Evolutionary conservation across 92 coral and sea anemone genomes (phyloP).

Genomic region (Isaurus tuberculatus): DNA sequence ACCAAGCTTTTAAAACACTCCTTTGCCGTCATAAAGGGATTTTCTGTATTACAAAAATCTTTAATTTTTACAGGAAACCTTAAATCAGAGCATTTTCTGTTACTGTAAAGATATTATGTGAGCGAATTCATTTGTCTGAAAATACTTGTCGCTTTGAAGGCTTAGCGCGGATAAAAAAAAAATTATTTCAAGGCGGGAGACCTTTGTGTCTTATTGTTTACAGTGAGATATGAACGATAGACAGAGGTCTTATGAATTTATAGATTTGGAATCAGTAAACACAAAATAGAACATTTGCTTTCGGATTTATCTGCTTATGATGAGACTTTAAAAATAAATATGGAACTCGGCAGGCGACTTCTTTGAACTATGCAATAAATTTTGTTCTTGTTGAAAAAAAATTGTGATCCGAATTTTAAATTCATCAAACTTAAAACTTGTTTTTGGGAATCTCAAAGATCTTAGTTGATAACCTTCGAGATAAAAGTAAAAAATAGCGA

Average conservation of each 20-base stretch:
- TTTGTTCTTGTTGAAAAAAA: neutral
- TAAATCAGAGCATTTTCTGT: neutral
- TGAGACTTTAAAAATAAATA: neutral
- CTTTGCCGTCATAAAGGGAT: neutral
- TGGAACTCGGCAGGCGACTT: slow-evolving; percentile 1
- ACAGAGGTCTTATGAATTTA: neutral
- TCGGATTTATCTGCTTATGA: neutral
- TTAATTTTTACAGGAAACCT: neutral
- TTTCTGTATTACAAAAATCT: too few species aligned
- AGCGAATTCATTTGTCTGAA: neutral
- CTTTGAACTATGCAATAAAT: neutral
- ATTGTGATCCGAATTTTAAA: neutral
- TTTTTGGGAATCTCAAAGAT: neutral
- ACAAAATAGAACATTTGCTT: neutral
- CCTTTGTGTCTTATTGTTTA: neutral
- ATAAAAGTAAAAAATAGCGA: neutral
- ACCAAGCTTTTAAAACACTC: neutral
- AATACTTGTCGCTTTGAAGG: neutral
- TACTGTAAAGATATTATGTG: neutral
- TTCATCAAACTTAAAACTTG: neutral
- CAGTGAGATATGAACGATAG: neutral
- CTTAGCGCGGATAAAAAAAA: neutral
- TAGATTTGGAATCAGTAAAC: neutral
- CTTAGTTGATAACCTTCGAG: neutral
- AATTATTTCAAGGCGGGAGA: neutral